These are phyloP conservation scores for Drosophila grimshawi DNA, from an alignment of 1,140 invertebrate genomes.

Conservation along the genomic window DNA sequence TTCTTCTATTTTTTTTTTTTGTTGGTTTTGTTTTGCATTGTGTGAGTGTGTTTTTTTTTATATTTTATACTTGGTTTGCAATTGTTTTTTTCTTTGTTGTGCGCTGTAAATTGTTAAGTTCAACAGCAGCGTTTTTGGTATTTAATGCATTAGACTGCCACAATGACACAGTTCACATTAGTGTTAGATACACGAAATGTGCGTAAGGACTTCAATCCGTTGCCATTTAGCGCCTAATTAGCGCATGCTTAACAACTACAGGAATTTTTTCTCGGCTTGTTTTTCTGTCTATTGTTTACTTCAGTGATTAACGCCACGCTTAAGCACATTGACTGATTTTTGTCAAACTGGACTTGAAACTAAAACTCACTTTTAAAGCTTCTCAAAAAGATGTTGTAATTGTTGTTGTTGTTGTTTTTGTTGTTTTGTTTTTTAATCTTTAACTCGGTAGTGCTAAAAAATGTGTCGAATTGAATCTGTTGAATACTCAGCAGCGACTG, in stretches of 20 bases:
- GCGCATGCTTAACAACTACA: conserved; percentile 11
- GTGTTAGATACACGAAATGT: neutral
- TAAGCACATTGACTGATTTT: neutral
- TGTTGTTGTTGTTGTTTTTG: conserved; percentile 16
- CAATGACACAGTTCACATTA: conserved; percentile 30
- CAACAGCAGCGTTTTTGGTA: conserved; percentile 5
- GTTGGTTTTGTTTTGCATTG: conserved; percentile 26
- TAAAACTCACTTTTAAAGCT: conserved; percentile 28
- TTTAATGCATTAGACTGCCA: conserved; percentile 2
- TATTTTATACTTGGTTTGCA: conserved; percentile 10
- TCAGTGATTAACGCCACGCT: conserved; percentile 10
- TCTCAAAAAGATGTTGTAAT: conserved; percentile 2
- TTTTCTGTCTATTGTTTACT: neutral
- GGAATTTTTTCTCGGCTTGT: conserved; percentile 1
- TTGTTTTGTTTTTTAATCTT: conserved; percentile 22
- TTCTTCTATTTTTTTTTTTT: neutral
- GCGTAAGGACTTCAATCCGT: conserved; percentile 21
- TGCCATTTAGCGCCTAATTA: conserved; percentile 34
- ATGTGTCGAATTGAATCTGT: conserved; percentile 65
- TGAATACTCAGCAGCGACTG: conserved; percentile 77
- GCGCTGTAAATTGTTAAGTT: conserved; percentile 30
- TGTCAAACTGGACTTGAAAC: neutral
- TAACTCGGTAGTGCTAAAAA: conserved; percentile 1
- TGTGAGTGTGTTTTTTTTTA: conserved; percentile 1
- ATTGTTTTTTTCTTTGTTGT: conserved; percentile 43